Evolutionary conservation across 1,140 invertebrate genomes (phyloP).

Genomic region (Drosophila kanapiae): DNA sequence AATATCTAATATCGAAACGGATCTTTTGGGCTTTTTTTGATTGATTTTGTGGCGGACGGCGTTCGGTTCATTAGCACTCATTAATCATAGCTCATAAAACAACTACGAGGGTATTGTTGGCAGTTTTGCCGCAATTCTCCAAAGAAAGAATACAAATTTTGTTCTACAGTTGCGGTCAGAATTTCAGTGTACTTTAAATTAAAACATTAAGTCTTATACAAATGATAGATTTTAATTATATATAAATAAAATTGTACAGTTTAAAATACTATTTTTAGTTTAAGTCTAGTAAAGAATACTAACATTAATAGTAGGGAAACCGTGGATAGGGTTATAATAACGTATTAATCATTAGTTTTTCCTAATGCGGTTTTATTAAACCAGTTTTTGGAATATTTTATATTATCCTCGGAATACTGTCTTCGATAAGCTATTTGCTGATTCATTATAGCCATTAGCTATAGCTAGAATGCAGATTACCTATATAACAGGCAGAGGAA

Average conservation of each 20-base stretch:
- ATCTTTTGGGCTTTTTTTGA: constrained; percentile 23
- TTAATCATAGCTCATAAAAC: constrained; percentile 34
- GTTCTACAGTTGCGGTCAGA: not conserved
- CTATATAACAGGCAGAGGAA: no score
- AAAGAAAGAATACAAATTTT: constrained; percentile 3
- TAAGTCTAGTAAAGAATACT: no score
- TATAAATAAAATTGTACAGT: no score
- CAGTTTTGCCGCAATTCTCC: not conserved
- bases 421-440: not conserved
- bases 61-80: constrained; percentile 34
- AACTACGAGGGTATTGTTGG: constrained; percentile 17
- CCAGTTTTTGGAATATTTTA: not conserved
- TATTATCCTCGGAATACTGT: not conserved
- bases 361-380: not conserved
- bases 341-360: not conserved
- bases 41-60: constrained; percentile 10
- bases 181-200: no score
- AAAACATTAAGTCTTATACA: no score
- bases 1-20: constrained; percentile 10
- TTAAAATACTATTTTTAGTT: no score
- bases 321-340: no score
- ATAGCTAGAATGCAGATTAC: not conserved
- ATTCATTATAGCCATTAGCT: not conserved
- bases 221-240: no score
- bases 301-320: no score